A percentile compares a stretch with the other conserved stretches of the same genome.
phyloP scores from a whole-genome alignment of 2,797 vertebrate species.

The Thalassophryne amazonica region DNA sequence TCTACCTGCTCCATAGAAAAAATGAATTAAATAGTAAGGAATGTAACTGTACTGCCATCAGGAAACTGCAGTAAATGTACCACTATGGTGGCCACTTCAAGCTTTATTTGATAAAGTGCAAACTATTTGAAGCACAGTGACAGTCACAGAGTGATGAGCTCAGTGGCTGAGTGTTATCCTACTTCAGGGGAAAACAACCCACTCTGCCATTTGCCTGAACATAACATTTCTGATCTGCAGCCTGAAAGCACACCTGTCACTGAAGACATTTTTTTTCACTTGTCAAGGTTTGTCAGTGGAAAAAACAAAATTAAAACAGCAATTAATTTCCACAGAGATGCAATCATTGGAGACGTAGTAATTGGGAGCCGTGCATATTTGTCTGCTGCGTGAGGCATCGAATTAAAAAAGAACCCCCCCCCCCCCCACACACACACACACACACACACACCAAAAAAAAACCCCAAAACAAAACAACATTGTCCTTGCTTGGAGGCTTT shows the following conservation, averaged over 20 bases:
- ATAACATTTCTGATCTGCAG: conserved; percentile 15
- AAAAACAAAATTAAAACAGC: conserved; percentile 54
- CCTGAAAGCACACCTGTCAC: conserved; percentile 16
- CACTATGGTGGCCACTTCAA: neutral
- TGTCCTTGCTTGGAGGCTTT: conserved; percentile 68
- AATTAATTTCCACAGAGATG: conserved; percentile 63
- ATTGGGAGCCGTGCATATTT: conserved; percentile 48
- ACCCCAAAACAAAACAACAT: conserved; percentile 62
- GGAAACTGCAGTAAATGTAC: neutral
- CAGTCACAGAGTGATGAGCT: conserved; percentile 1
- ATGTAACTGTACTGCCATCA: too few species aligned
- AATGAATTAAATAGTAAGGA: too few species aligned
- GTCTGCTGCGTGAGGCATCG: conserved; percentile 48
- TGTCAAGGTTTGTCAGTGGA: conserved; percentile 43
- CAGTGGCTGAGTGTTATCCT: neutral
- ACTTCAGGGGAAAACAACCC: conserved; percentile 14
- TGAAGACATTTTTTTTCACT: conserved; percentile 33
- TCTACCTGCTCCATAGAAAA: too few species aligned
- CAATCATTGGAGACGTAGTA: conserved; percentile 46
- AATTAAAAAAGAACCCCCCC: too few species aligned
- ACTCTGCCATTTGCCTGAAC: conserved; percentile 23
- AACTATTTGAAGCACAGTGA: neutral
- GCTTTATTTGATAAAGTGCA: conserved; percentile 17
- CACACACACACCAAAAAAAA: too few species aligned
- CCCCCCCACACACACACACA: too few species aligned